Evolutionary conservation across 2,113 vertebrate species (phyloP).

Genomic region (Atrichornis clamosus): DNA sequence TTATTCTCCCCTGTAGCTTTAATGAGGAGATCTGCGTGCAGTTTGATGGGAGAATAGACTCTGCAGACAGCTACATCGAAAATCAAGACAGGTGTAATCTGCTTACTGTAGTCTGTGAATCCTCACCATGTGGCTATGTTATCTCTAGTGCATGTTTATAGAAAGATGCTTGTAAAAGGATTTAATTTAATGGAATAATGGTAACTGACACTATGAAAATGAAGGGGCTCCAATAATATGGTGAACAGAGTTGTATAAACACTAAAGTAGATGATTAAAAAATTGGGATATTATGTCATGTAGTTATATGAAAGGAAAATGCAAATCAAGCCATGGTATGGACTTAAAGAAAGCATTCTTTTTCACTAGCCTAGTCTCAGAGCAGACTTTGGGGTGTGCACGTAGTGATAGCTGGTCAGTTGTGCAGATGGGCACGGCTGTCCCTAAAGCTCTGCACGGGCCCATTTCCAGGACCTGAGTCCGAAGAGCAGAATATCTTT

Average conservation of each 20-base stretch:
- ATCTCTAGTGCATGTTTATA: constrained; percentile 58
- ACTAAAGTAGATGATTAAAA: constrained; percentile 5
- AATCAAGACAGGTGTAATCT: constrained; percentile 67
- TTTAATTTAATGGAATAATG: constrained; percentile 69
- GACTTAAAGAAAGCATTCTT: neutral
- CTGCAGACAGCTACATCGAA: constrained; percentile 42
- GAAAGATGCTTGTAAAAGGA: constrained; percentile 60
- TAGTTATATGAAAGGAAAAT: neutral
- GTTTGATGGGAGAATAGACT: constrained; percentile 57
- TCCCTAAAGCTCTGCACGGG: neutral
- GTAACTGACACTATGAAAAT: constrained; percentile 61
- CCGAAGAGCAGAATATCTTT: neutral
- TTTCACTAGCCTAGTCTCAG: neutral
- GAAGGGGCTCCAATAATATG: constrained; percentile 26
- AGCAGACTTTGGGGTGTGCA: neutral
- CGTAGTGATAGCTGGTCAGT: rapidly evolving
- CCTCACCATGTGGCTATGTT: constrained; percentile 62
- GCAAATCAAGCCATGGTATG: neutral
- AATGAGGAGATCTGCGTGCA: constrained; percentile 54
- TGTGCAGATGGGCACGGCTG: neutral
- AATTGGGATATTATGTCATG: neutral
- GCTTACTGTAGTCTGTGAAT: constrained; percentile 60
- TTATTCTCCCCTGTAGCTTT: constrained; percentile 69
- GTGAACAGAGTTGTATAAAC: neutral
- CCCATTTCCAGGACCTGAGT: neutral